A percentile compares a stretch with the other conserved stretches of the same genome.
phyloP scores from a whole-genome alignment of 2,113 vertebrate genomes.

The Bos javanicus region DNA sequence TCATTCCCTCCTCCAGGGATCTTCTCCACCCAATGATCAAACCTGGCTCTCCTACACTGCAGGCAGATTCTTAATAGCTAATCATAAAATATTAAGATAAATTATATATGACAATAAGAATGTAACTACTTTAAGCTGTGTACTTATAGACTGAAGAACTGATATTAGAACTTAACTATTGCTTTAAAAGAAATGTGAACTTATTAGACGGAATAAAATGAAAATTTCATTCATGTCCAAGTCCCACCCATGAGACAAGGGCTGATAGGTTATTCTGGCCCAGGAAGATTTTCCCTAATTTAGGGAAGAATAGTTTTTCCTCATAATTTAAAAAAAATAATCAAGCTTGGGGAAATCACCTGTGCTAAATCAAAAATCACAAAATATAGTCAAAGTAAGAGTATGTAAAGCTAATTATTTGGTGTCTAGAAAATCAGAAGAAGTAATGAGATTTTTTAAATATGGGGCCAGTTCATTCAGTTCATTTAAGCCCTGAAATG shows the following conservation, averaged over 20 bases:
- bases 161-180: neutral
- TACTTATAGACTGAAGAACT: neutral
- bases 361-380: neutral
- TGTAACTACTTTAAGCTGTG: neutral
- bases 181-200: neutral
- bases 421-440: neutral
- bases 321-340: neutral
- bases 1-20: neutral
- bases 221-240: neutral
- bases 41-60: neutral
- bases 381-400: neutral
- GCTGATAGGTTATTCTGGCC: neutral
- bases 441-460: neutral
- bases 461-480: neutral
- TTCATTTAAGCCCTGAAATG: neutral
- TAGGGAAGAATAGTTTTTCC: neutral
- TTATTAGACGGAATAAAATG: neutral
- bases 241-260: neutral
- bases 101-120: neutral
- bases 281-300: neutral
- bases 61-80: neutral
- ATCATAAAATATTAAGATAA: neutral
- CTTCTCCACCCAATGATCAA: neutral
- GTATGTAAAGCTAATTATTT: neutral
- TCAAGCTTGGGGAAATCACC: neutral